Base-by-base conservation (phyloP, 2,888 invertebrate genomes). In the Epistrophe eligans region DNA sequence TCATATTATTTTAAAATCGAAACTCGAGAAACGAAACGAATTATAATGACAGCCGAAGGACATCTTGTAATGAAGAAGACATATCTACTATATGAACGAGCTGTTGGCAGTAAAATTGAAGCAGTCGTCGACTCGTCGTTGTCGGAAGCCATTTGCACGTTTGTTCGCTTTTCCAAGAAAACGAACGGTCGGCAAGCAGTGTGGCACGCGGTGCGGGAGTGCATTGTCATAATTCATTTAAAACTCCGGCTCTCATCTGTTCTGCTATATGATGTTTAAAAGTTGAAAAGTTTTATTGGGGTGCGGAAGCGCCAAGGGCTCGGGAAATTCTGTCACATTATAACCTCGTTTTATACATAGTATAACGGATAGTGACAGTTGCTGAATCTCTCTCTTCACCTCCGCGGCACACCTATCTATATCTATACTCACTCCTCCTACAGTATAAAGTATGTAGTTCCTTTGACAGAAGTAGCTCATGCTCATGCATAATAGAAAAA, bases 301-400 rank as follows among this genome's bases (percentile, higher is more conserved):
- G 48, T 17, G 48, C 24, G 38, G n/a, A n/a, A 57, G 43, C 28
- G 7, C n/a, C 48, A 8, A 10, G n/a, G 8, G 10, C 64, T 43
- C 17, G 9, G 17, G 15, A n/a, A 40, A n/a, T 57, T 17, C 35
- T 70, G 48, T 73, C 50, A 40, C 32, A 76, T 55, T 76, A 55
- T 64, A 76, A 76, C 74, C 74, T 52, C 74, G 45, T 40, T 40
- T 76, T n/a, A 28, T 48, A 24, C n/a, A n/a, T n/a, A n/a, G n/a
- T 24, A 24, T 24, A 62, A 28, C 6, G 15, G 28, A 38, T 45
- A 32, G 19, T 52, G 60, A 50, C 40, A 38, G 57, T 62, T 48
- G 19, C 15, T 38, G 24, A 15, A 38, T 40, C 24, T 38, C 32
- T 62, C 24, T 13, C 10, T 2, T 2, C 57, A 17, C 35, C 48